Evolutionary conservation across 2,797 vertebrate genomes (phyloP), one percentile per base, ranked within the genome.

Genomic region (Myotis daubentonii): DNA sequence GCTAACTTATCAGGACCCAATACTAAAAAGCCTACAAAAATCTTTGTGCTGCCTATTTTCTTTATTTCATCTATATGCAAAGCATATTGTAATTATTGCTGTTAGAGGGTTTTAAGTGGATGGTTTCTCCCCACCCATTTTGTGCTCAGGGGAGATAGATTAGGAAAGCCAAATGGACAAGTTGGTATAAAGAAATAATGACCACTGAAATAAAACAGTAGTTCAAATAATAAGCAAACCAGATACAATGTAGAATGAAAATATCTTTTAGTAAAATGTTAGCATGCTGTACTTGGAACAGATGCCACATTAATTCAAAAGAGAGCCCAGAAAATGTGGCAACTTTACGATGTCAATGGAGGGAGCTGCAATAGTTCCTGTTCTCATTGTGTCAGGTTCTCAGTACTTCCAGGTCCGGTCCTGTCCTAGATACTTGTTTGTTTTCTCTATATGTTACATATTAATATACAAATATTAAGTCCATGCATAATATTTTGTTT

Each of bases 291-390:
- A 95, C 93, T 98, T 97, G 79, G 86, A 98, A 97, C 88, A 97
- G 95, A 95, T 97, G 96, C 96, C 96, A 92, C 97, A 97, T 97
- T 97, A 98, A 97, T 97, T 98, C 91, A 96, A 97, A 98, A 97
- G 96, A 94, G 96, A 98, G 95, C 76, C 97, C 94, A 98, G 97
- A 98, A 98, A 98, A 98, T 93, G 97, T 97, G 97, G 97, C 98
- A 96, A 97, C 96, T 98, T 97, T 96, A 95, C 95, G 96, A 95
- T 95, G 96, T 97, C 98, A 97, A 94, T 97, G 98, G 97, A 97
- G 96, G 94, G 96, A 95, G 78, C 94, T 79, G 92, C 93, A 89
- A 0, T 91, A 89, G 96, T 98, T 97, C 95, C 91, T 96, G 85
- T 80, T 86, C 1, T 57, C 96, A 96, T 97, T 98, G 96, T 96